Conservation (phyloP, 2,797 vertebrate species). For the Acanthopagrus latus region DNA sequence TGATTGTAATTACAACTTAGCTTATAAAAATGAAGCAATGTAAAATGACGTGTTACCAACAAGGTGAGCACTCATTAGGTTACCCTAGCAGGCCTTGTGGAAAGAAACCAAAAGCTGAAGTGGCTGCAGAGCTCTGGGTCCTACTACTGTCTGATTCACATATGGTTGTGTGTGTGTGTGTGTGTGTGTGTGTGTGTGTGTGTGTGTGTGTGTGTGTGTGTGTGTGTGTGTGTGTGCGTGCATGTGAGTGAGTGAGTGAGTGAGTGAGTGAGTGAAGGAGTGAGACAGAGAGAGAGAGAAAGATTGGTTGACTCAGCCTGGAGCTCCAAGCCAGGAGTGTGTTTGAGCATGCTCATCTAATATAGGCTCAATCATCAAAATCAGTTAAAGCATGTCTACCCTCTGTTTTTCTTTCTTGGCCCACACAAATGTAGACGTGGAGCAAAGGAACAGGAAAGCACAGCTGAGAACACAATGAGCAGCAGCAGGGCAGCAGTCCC, state of each 20-base stretch:
- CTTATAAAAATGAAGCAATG: too few relatives aligned
- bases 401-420: slow-evolving; percentile 28
- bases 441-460: slow-evolving; percentile 35
- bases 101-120: background rate
- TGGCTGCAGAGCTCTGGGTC: slow-evolving; percentile 4
- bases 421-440: slow-evolving; percentile 18
- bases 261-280: background rate
- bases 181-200: slow-evolving; percentile 6
- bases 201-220: slow-evolving; percentile 5
- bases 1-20: too few relatives aligned
- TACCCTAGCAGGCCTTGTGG: background rate
- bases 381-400: slow-evolving; percentile 9
- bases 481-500: slow-evolving; percentile 32
- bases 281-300: background rate
- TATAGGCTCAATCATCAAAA: slow-evolving; percentile 7
- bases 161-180: background rate
- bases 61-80: background rate
- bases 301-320: slow-evolving; percentile 8
- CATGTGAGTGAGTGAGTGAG: background rate
- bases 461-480: slow-evolving; percentile 62
- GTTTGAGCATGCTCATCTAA: slow-evolving; percentile 14
- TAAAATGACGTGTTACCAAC: too few relatives aligned
- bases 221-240: slow-evolving; percentile 9
- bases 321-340: slow-evolving; percentile 8
- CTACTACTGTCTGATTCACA: background rate